Evolutionary conservation across 92 coral and sea anemone species (phyloP), one percentile per base, ranked within the genome.

Genomic region (Anthopleura xanthogrammica): DNA sequence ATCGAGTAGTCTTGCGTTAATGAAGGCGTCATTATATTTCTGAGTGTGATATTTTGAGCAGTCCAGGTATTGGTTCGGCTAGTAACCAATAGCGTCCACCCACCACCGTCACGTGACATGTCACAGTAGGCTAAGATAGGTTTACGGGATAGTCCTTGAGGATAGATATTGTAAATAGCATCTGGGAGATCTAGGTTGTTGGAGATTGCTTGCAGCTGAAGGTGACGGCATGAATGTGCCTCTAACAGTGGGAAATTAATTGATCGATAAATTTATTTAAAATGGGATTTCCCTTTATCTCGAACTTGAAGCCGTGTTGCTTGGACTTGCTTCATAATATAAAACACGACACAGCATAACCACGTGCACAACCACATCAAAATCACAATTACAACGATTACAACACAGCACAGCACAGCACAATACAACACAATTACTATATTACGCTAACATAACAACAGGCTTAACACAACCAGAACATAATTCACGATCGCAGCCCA

Each of bases 1-100:
- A 92, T 92, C 43, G 95, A 92, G 78, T 79, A 90, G 80, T 92
- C 95, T 19, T 81, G 78, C 14, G 82, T 80, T 72, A 89, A 57
- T 16, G 88, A 83, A 50, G 95, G 95, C 50, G 46, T 23, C 36
- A 80, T 76, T 54, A 40, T 75, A 52, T 89, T 84, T 77, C 88
- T 80, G 70, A 76, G 83, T 48, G 57, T 58, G 23, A 92, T 79
- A 82, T 86, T 79, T 58, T 71, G 42, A 7, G 72, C 83, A 20
- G 86, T 86, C 95, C 95, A 92, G 50, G 86, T 82, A 76, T 89
- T 77, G 16, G 93, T 92, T 79, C 90, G 90, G 71, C 93, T 90
- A 14, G 95, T 92, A 36, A 92, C 93, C 85, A 92, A 85, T 79
- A 92, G 95, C 40, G 93, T 92, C 95, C 95, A 92, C 55, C 95